Base-by-base conservation (phyloP, 2,888 invertebrate genomes). In the Unio pictorum region DNA sequence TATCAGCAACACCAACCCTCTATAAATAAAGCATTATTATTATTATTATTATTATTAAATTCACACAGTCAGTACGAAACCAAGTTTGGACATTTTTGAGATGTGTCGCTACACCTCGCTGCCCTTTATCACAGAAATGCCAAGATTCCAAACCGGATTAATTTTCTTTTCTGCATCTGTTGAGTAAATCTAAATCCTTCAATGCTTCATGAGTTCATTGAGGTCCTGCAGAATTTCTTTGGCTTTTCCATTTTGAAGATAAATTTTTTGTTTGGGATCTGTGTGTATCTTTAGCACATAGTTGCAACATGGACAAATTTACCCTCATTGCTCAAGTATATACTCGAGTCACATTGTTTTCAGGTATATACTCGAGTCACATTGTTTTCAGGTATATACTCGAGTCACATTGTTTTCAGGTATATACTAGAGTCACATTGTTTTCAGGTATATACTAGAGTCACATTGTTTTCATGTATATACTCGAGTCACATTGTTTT, bases 91-190 rank as follows among this genome's bases (percentile, higher is more conserved):
- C 28, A 28, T 4, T 28, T 28, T 28, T 28, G 28, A 28, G 28
- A 28, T 28, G 28, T 28, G 28, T 4, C 28, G 4, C 28, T 3
- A 28, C 28, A 28, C 28, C 28, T 28, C 28, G 23, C 23, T 23
- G 23, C 28, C 28, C 4, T 28, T 28, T 28, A 28, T 28, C 28
- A 28, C 34, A 34, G 34, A 34, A 6, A 7, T 34, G 34, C 34
- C 34, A 34, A n/a, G 7, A 57, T 57, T 6, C 58, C 58, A 57
- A 57, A 57, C 20, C 58, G 1, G 15, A 60, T 30, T 17, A 60
- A 28, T 30, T 60, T 60, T 15, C 60, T 60, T 60, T 30, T 26
- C 60, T n/a, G 26, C 60, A 60, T 60, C 26, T 60, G 17, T 34
- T 26, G 30, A 30, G 23, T 26, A 60, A 60, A 7, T 28, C 60